Evolutionary conservation across 2,888 invertebrate genomes (phyloP).

Genomic region (Archips crataeganus): DNA sequence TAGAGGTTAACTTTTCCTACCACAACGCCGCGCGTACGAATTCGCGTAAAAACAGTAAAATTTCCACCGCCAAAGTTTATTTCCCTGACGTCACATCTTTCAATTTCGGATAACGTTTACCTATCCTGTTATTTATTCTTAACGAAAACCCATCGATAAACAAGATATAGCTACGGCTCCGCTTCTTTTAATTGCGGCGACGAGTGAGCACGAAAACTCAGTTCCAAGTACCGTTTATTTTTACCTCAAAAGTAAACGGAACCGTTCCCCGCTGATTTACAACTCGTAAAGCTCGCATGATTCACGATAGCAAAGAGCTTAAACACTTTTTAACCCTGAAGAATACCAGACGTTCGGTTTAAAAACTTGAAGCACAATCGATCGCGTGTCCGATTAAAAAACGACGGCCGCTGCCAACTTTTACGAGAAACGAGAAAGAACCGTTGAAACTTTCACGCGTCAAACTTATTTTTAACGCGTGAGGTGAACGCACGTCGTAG

Average conservation of each 20-base stretch:
- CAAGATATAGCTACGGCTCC: constrained; percentile 11
- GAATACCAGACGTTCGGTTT: constrained; percentile 48
- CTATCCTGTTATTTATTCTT: constrained; percentile 26
- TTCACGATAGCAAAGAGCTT: constrained; percentile 67
- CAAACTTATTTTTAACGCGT: constrained; percentile 44
- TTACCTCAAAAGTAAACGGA: constrained; percentile 72
- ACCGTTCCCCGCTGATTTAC: constrained; percentile 71
- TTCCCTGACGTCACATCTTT: constrained; percentile 32
- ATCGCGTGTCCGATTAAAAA: constrained; percentile 29
- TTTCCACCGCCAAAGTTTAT: constrained; percentile 24
- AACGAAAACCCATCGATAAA: constrained; percentile 17
- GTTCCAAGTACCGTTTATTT: constrained; percentile 60
- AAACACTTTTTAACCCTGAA: constrained; percentile 64
- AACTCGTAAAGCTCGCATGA: constrained; percentile 70
- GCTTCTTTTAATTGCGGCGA: constrained; percentile 30
- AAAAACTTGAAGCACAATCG: constrained; percentile 18
- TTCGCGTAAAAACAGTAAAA: constrained; percentile 9
- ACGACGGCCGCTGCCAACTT: constrained; percentile 73
- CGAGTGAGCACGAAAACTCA: constrained; percentile 21
- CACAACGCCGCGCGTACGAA: background rate
- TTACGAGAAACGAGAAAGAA: constrained; percentile 68
- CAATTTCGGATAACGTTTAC: constrained; percentile 21
- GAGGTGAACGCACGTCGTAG: constrained; percentile 76
- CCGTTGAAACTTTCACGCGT: constrained; percentile 61
- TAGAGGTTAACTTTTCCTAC: background rate